Conservation (phyloP, 2,888 invertebrate genomes). For the Empis livida region DNA sequence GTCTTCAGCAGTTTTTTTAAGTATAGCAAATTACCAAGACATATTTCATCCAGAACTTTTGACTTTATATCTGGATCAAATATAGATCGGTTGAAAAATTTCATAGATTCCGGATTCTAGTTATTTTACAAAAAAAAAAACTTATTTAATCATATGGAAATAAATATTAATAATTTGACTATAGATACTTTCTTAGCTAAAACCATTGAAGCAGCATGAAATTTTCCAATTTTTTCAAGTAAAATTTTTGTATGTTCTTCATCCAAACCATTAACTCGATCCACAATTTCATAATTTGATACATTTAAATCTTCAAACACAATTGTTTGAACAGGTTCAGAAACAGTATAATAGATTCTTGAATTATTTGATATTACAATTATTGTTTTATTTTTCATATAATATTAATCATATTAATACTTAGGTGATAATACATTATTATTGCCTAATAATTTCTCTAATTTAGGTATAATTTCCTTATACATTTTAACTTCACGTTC, state of each 20-base stretch:
- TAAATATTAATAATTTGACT: no score
- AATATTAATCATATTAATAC: no score
- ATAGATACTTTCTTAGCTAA: conserved; percentile 36
- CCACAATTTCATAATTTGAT: conserved; percentile 33
- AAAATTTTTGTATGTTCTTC: conserved; percentile 35
- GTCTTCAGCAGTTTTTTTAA: conserved; percentile 11
- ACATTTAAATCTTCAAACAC: conserved; percentile 26
- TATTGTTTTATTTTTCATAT: no score
- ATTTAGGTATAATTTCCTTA: conserved; percentile 12
- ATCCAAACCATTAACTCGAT: conserved; percentile 38
- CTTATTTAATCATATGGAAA: no score
- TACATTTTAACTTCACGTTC: conserved; percentile 17
- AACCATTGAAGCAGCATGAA: conserved; percentile 40
- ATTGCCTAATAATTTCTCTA: conserved; percentile 10
- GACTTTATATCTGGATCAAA: conserved; percentile 6
- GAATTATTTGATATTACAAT: no score
- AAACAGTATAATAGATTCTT: not conserved
- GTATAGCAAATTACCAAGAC: conserved; percentile 8
- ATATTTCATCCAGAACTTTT: conserved; percentile 7
- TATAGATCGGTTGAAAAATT: conserved; percentile 8
- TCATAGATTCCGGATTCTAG: conserved; percentile 12
- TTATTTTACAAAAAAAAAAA: not conserved
- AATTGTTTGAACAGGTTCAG: conserved; percentile 11
- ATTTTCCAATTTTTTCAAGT: conserved; percentile 36
- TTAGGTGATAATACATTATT: not conserved